Percentiles rank a stretch among this genome's conserved stretches.
These are phyloP conservation scores for Poeciliopsis turrubarensis DNA, from an alignment of 2,113 vertebrate species.

Conservation along the genomic window DNA sequence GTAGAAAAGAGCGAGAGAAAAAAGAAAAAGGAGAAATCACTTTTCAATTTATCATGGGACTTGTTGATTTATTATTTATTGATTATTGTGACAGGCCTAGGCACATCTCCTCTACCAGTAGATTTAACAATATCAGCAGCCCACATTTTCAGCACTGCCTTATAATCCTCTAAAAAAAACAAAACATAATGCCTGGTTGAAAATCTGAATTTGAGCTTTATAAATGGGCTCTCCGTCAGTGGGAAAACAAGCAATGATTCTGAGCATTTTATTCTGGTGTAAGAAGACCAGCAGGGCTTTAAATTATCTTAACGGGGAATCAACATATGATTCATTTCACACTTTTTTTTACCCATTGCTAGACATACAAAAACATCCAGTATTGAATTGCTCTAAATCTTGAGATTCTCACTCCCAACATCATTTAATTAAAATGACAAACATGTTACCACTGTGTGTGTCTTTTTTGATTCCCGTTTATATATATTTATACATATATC, in stretches of 20 bases:
- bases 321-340: background rate
- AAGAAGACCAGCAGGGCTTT: conserved; percentile 11
- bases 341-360: background rate
- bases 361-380: too few species aligned
- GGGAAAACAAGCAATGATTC: conserved; percentile 2
- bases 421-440: conserved; percentile 51
- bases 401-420: conserved; percentile 28
- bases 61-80: too few species aligned
- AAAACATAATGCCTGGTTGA: too few species aligned
- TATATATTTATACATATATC: background rate
- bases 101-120: background rate
- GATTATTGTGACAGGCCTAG: too few species aligned
- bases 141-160: conserved; percentile 6
- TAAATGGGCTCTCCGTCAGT: conserved; percentile 35
- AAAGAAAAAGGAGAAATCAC: too few species aligned
- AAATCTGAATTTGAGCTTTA: conserved; percentile 39
- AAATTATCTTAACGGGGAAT: background rate
- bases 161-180: conserved; percentile 35
- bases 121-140: background rate
- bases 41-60: too few species aligned
- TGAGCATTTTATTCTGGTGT: conserved; percentile 21
- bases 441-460: conserved; percentile 15
- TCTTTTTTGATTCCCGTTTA: too few species aligned
- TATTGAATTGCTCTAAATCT: conserved; percentile 32
- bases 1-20: too few species aligned